Base-by-base conservation (phyloP, 2,113 vertebrate species). In the Thalassoma bifasciatum region DNA sequence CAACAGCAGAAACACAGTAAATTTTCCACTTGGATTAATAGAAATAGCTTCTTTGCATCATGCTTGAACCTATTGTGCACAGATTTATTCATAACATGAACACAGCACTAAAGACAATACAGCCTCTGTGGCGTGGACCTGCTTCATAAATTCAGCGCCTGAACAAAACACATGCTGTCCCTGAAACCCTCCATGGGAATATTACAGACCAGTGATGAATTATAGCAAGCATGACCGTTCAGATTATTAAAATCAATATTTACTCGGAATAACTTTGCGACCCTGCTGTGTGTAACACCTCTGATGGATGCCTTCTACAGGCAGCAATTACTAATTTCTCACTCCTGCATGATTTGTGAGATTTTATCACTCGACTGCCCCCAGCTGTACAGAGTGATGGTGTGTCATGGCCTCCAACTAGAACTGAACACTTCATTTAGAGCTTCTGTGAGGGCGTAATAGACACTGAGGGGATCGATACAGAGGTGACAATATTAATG, bases 211-310 rank as follows among this genome's bases (percentile, higher is more conserved):
- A 46, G 10, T 50, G 64, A 75, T 64, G 24, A 58, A 72, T 63
- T 38, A 72, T 12, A 50, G 36, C n/a, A 34, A 47, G 51, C 14
- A 38, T 26, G 34, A 57, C 5, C 46, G n/a, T 36, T 68, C 9
- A 36, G 10, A 61, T 68, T 68, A 44, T 53, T 3, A 46, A 23
- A 73, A 87, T 81, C 82, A 82, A 88, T 86, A 74, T 59, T 74
- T n/a, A 44, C 44, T 62, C 19, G 50, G 60, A 63, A 64, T 60
- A 5, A 77, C 56, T 42, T 13, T 22, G 40, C 36, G n/a, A 8
- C 21, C 23, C 47, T 57, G 37, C 24, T 17, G 22, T 59, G 10
- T 66, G 26, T 52, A 60, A 57, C 46, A 51, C 67, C 24, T 47
- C 61, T 17, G n/a, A 4, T 30, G 58, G 52, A 76, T 66, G 44